These are phyloP conservation scores for Stenopsyche tienmushanensis DNA, from an alignment of 1,140 invertebrate species.

Conservation along the genomic window DNA sequence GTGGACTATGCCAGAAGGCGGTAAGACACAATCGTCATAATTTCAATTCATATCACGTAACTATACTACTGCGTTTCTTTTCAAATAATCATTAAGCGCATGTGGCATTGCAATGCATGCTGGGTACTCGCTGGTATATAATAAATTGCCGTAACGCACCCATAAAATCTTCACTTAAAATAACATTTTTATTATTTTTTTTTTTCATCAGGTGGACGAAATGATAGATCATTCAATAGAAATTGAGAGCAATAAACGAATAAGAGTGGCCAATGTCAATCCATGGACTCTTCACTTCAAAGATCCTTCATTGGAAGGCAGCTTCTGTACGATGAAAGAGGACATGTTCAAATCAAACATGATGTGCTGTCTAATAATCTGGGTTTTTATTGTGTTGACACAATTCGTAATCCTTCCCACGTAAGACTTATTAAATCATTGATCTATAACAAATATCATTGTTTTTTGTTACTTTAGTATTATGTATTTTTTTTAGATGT, in stretches of 20 bases:
- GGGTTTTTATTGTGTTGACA: constrained; percentile 83
- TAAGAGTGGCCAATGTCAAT: constrained; percentile 84
- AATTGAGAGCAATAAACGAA: constrained; percentile 89
- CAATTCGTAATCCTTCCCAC: constrained; percentile 76
- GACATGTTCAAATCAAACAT: constrained; percentile 95
- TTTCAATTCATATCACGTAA: too few species aligned
- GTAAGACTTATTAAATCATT: constrained; percentile 60
- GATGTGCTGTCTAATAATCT: constrained; percentile 86
- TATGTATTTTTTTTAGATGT: constrained; percentile 52
- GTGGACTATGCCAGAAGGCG: too few species aligned
- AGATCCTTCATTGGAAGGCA: constrained; percentile 56
- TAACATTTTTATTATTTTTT: too few species aligned
- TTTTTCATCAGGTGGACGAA: constrained; percentile 70
- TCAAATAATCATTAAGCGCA: too few species aligned
- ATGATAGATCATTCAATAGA: constrained; percentile 89
- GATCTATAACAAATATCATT: background rate
- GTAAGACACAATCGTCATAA: too few species aligned
- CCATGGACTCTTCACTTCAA: constrained; percentile 85
- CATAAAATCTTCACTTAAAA: background rate
- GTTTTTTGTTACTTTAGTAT: constrained; percentile 10
- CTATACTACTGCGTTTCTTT: too few species aligned
- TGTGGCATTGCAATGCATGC: too few species aligned
- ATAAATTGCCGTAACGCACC: background rate
- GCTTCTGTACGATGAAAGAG: constrained; percentile 83
- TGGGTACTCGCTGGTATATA: too few species aligned